Evolutionary conservation across 1,140 invertebrate species (phyloP).

Genomic region (Melitaea cinxia): DNA sequence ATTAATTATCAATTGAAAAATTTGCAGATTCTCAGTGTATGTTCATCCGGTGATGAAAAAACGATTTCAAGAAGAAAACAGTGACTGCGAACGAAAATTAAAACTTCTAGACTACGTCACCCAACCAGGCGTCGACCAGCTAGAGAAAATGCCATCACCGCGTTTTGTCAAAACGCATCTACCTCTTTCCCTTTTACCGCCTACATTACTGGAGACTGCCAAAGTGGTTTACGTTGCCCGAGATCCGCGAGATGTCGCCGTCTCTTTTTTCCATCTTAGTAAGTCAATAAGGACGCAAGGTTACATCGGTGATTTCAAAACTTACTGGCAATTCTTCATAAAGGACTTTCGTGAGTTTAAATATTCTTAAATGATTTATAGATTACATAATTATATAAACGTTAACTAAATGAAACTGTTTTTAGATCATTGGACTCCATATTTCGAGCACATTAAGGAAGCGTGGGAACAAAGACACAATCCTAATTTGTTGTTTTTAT

Average conservation of each 20-base stretch:
- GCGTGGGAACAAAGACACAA: conserved; percentile 85
- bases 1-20: neutral
- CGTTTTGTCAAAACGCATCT: conserved; percentile 88
- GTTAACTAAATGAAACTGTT: no score
- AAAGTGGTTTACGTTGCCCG: conserved; percentile 88
- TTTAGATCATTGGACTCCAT: conserved; percentile 87
- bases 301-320: conserved; percentile 81
- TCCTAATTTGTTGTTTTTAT: no score
- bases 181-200: conserved; percentile 85
- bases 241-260: conserved; percentile 91
- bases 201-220: conserved; percentile 32
- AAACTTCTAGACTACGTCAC: conserved; percentile 53
- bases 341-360: conserved; percentile 83
- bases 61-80: conserved; percentile 42
- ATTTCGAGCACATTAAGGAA: conserved; percentile 89
- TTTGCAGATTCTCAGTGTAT: conserved; percentile 44
- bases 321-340: conserved; percentile 88
- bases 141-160: conserved; percentile 61
- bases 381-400: no score
- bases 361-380: no score
- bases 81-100: conserved; percentile 62
- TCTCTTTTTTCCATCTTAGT: conserved; percentile 90
- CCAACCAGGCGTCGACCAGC: conserved; percentile 37
- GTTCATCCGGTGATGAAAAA: conserved; percentile 62
- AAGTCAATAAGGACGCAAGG: conserved; percentile 85